A percentile compares a stretch with the other conserved stretches of the same genome.
Conservation (phyloP, 2,888 invertebrate genomes). For the Pristionchus japonicus region DNA sequence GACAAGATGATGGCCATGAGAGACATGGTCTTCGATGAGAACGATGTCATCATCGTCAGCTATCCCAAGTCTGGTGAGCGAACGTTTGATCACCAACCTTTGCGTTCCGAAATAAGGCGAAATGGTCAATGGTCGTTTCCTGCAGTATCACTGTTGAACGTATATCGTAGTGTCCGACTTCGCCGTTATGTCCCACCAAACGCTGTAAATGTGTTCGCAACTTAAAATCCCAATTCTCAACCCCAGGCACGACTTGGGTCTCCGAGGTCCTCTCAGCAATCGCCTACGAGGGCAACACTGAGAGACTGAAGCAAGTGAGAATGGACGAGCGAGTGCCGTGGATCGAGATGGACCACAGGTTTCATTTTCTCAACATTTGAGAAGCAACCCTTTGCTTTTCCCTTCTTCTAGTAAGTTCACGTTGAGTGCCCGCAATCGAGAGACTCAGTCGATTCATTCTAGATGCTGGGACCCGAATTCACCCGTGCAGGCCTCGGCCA, state of each 20-base stretch:
- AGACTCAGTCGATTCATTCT: background rate
- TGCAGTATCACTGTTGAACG: too few relatives aligned
- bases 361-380: too few relatives aligned
- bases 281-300: slow-evolving; percentile 75
- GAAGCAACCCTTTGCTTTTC: too few relatives aligned
- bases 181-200: too few relatives aligned
- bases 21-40: background rate
- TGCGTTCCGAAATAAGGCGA: too few relatives aligned
- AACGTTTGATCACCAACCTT: too few relatives aligned
- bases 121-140: too few relatives aligned
- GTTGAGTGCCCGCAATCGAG: too few relatives aligned
- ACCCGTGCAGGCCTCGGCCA: background rate
- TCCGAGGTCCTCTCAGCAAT: slow-evolving; percentile 77
- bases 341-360: slow-evolving; percentile 62
- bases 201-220: too few relatives aligned
- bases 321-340: slow-evolving; percentile 70
- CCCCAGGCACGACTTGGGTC: slow-evolving; percentile 75
- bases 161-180: too few relatives aligned
- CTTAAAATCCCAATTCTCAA: too few relatives aligned
- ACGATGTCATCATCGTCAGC: slow-evolving; percentile 16
- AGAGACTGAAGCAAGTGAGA: slow-evolving; percentile 72
- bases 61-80: background rate
- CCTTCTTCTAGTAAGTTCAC: too few relatives aligned
- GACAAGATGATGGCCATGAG: background rate
- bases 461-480: background rate